Conservation (phyloP, 2,888 invertebrate genomes). For the Erpobdella octoculata region DNA sequence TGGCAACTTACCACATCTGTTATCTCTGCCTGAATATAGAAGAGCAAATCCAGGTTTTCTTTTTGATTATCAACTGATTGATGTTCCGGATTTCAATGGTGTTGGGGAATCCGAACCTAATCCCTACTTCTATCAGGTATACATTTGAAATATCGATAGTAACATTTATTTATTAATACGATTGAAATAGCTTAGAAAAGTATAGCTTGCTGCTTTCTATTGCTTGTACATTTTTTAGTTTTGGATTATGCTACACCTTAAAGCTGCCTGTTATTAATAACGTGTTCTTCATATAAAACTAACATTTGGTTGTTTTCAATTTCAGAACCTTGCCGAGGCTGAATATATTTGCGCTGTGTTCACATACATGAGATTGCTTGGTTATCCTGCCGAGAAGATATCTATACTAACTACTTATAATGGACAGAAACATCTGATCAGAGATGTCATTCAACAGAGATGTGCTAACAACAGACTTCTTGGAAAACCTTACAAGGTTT, state of each 20-base stretch:
- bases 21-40: constrained; percentile 73
- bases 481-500: constrained; percentile 58
- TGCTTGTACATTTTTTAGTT: neutral
- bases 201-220: no score
- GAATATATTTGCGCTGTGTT: constrained; percentile 91
- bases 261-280: neutral
- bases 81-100: constrained; percentile 92
- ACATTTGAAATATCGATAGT: neutral
- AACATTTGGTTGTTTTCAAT: neutral
- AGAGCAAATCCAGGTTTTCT: constrained; percentile 84
- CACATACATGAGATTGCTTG: constrained; percentile 94
- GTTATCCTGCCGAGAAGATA: constrained; percentile 91
- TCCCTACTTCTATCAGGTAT: constrained; percentile 92
- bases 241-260: neutral
- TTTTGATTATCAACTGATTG: constrained; percentile 86
- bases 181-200: neutral
- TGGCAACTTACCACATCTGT: constrained; percentile 85
- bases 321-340: constrained; percentile 61
- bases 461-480: constrained; percentile 91
- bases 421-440: constrained; percentile 91
- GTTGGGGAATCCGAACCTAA: constrained; percentile 94
- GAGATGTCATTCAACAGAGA: constrained; percentile 81
- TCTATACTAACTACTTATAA: constrained; percentile 97
- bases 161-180: neutral
- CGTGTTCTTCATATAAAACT: neutral